Percentiles rank a stretch among this genome's conserved stretches.
phyloP scores from a whole-genome alignment of 2,888 invertebrate genomes.

The Pollenia amentaria region DNA sequence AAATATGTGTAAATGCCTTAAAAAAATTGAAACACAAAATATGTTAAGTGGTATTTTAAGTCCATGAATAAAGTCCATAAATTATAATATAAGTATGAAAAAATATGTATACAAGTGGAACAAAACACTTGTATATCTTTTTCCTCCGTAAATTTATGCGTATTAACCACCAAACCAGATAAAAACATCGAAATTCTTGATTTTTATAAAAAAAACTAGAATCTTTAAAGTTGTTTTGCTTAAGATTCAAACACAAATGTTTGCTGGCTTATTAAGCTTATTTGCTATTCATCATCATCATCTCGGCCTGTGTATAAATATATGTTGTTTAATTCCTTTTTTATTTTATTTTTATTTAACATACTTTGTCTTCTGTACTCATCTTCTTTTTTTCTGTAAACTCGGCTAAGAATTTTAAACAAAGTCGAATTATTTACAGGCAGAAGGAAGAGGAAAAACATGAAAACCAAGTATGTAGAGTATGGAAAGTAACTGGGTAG shows the following conservation, averaged over 20 bases:
- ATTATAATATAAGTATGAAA: constrained; percentile 25
- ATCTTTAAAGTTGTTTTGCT: not conserved
- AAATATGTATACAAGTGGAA: constrained; percentile 1
- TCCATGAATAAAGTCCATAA: constrained; percentile 43
- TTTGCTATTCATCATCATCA: constrained; percentile 28
- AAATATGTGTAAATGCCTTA: not conserved
- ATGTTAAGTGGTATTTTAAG: constrained; percentile 23
- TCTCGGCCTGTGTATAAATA: constrained; percentile 6
- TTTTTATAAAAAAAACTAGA: not conserved
- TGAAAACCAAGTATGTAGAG: not conserved
- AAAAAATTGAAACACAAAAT: not conserved
- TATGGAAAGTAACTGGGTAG: not conserved
- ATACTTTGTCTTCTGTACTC: not conserved
- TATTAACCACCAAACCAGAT: not conserved
- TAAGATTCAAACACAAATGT: not conserved
- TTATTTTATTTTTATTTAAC: not conserved
- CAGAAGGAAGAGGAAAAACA: not conserved
- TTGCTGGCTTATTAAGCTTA: not conserved
- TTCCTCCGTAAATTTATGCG: constrained; percentile 3
- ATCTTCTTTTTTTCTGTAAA: not conserved
- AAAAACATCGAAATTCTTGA: not conserved
- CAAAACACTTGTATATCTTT: constrained; percentile 10
- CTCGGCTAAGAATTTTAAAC: constrained; percentile 4
- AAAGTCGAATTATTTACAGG: constrained; percentile 14
- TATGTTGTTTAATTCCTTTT: constrained; percentile 11